Evolutionary conservation across 2,888 invertebrate genomes (phyloP).

Genomic region (Atrina japonica): DNA sequence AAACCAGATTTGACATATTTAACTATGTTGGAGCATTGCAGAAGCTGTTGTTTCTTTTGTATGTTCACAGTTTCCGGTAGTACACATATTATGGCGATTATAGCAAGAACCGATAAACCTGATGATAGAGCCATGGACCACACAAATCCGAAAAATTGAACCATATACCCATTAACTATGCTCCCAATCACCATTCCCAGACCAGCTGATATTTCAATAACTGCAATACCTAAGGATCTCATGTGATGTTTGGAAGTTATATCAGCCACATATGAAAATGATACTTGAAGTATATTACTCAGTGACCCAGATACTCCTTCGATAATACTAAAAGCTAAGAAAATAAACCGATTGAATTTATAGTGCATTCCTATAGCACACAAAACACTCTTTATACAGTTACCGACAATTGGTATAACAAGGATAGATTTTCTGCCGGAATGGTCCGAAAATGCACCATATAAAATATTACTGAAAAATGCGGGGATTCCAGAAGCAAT

Average conservation of each 20-base stretch:
- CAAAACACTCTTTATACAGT: constrained; percentile 24
- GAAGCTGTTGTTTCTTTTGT: constrained; percentile 41
- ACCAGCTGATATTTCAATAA: constrained; percentile 26
- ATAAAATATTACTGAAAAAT: constrained; percentile 47
- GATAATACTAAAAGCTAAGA: constrained; percentile 44
- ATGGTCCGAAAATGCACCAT: constrained; percentile 51
- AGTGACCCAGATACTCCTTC: constrained; percentile 56
- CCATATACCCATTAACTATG: constrained; percentile 27
- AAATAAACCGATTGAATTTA: constrained; percentile 42
- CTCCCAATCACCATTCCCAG: constrained; percentile 17
- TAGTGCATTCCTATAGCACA: constrained; percentile 49
- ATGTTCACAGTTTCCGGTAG: constrained; percentile 38
- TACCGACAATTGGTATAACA: constrained; percentile 45
- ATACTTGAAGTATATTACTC: constrained; percentile 46
- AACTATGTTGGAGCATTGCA: constrained; percentile 25
- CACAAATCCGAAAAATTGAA: constrained; percentile 19
- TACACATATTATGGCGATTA: constrained; percentile 12
- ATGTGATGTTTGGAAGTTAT: constrained; percentile 14
- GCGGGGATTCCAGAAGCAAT: constrained; percentile 47
- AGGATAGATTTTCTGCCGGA: constrained; percentile 56
- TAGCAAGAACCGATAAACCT: constrained; percentile 1
- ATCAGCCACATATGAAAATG: constrained; percentile 44
- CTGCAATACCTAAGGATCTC: constrained; percentile 27
- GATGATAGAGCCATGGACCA: constrained; percentile 20
- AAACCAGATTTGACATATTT: constrained; percentile 13